These are phyloP conservation scores for Poecilia velifera DNA, from an alignment of 2,797 vertebrate species.

Conservation along the genomic window DNA sequence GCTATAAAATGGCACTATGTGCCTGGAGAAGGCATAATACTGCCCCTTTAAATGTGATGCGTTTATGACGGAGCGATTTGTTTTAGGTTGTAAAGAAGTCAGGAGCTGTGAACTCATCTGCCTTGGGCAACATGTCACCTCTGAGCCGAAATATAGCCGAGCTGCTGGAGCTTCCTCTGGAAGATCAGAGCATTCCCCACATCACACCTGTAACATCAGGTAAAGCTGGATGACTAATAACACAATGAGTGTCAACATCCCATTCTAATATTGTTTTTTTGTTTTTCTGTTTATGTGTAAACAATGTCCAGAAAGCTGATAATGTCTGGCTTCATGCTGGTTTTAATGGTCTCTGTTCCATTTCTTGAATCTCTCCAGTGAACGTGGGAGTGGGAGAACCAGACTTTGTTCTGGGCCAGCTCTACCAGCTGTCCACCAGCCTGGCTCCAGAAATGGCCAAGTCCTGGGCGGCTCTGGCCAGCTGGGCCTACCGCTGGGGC, in stretches of 20 bases:
- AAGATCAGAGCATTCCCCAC: slow-evolving; percentile 77
- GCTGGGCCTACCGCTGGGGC: slow-evolving; percentile 99
- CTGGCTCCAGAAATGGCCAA: slow-evolving; percentile 97
- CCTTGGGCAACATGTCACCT: slow-evolving; percentile 60
- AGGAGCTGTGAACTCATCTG: slow-evolving; percentile 48
- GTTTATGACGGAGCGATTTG: neutral
- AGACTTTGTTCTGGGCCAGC: slow-evolving; percentile 94
- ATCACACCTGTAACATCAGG: slow-evolving; percentile 82
- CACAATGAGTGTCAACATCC: neutral
- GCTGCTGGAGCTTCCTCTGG: slow-evolving; percentile 79
- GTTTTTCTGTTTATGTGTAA: neutral
- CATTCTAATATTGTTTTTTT: neutral
- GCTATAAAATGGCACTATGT: too few relatives aligned
- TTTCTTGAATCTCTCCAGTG: slow-evolving; percentile 74
- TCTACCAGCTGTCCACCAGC: slow-evolving; percentile 94
- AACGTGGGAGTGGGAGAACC: slow-evolving; percentile 97
- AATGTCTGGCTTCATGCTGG: neutral
- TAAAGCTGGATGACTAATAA: slow-evolving; percentile 36
- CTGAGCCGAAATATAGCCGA: slow-evolving; percentile 77
- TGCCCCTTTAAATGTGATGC: neutral
- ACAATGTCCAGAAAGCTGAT: neutral
- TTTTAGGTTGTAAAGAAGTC: slow-evolving; percentile 80
- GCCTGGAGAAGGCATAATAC: too few relatives aligned
- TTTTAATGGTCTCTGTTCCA: neutral
- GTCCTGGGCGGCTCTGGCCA: slow-evolving; percentile 97